A percentile compares a stretch with the other conserved stretches of the same genome.
Evolutionary conservation across 2,797 vertebrate genomes (phyloP).

Genomic region (Chanos chanos): DNA sequence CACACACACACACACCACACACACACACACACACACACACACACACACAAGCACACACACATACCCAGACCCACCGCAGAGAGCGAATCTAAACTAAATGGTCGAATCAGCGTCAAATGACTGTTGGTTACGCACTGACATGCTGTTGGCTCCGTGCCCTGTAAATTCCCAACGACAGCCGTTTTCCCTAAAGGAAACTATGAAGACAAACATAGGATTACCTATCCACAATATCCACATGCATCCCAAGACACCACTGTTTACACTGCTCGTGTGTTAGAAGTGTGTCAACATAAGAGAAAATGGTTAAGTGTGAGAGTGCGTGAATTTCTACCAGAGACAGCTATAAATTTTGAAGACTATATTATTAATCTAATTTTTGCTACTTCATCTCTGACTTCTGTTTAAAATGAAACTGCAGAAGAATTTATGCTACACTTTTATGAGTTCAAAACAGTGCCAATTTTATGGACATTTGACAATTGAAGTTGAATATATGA

Average conservation of each 20-base stretch:
- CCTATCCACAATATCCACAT: conserved; percentile 63
- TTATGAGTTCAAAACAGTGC: no score
- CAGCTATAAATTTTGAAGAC: no score
- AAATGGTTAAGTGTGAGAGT: no score
- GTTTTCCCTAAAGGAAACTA: conserved; percentile 72
- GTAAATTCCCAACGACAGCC: conserved; percentile 73
- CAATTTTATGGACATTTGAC: no score
- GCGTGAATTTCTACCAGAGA: no score
- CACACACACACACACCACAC: not conserved
- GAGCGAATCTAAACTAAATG: conserved; percentile 67
- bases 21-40: conserved; percentile 17
- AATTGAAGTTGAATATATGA: no score
- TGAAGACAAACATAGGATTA: conserved; percentile 72
- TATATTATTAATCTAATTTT: no score
- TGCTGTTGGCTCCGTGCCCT: conserved; percentile 55
- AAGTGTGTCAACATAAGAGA: no score
- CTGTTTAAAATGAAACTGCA: not conserved
- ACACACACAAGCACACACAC: conserved; percentile 6
- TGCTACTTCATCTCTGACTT: no score
- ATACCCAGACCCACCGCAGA: conserved; percentile 65
- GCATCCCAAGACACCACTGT: conserved; percentile 34
- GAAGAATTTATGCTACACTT: not conserved
- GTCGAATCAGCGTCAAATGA: conserved; percentile 54
- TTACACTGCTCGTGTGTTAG: conserved; percentile 22
- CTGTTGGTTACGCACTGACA: conserved; percentile 62